phyloP scores from a whole-genome alignment of 2,797 vertebrate genomes.

The Phaenicophaeus curvirostris region DNA sequence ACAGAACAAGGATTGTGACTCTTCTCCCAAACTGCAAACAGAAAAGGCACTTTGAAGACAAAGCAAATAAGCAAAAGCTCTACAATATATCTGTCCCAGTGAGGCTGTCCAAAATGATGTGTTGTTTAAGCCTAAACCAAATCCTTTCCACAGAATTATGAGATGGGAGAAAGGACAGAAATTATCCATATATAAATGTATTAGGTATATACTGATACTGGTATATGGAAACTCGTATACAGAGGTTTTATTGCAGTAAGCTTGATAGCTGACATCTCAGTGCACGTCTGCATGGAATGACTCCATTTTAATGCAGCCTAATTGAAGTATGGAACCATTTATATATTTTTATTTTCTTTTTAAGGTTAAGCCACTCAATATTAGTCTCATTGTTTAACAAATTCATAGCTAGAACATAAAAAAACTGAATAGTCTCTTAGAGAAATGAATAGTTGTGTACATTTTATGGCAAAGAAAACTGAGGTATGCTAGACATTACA shows the following conservation, averaged over 20 bases:
- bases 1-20: background rate
- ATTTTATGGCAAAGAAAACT: background rate
- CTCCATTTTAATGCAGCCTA: background rate
- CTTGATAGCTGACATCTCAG: background rate
- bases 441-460: background rate
- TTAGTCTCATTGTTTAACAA: background rate
- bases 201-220: background rate
- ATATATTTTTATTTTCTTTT: background rate
- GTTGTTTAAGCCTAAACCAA: background rate
- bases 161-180: background rate
- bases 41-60: background rate
- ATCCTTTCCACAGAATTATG: background rate
- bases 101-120: background rate
- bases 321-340: background rate
- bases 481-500: background rate
- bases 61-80: background rate
- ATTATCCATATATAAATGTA: background rate
- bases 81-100: background rate
- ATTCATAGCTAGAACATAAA: background rate
- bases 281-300: background rate
- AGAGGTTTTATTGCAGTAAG: background rate
- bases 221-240: background rate
- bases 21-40: background rate
- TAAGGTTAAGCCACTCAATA: background rate
- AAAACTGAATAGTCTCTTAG: background rate